phyloP scores from a whole-genome alignment of 2,797 vertebrate species.

The Ceryle rudis region DNA sequence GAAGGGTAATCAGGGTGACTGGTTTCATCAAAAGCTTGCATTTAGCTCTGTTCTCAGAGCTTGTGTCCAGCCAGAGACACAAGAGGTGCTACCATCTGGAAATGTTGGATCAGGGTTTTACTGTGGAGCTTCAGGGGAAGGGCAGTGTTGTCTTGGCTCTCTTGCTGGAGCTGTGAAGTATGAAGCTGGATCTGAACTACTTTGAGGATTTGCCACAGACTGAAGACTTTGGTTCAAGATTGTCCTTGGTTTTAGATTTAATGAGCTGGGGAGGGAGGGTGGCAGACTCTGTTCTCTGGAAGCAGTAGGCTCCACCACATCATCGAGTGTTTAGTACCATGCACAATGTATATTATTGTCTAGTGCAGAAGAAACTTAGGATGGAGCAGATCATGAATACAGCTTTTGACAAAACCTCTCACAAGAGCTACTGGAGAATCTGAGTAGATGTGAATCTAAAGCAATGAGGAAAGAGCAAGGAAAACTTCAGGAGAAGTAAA shows the following conservation, averaged over 20 bases:
- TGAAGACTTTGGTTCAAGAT: background rate
- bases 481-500: background rate
- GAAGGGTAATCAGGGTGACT: background rate
- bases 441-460: background rate
- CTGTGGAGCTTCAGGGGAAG: background rate
- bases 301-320: background rate
- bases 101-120: background rate
- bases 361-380: background rate
- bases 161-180: constrained; percentile 21
- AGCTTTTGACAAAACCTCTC: background rate
- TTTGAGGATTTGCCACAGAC: background rate
- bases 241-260: constrained; percentile 26
- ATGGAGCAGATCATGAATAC: background rate
- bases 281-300: background rate
- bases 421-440: background rate
- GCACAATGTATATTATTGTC: background rate
- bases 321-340: background rate
- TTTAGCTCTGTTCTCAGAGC: background rate
- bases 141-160: constrained; percentile 21
- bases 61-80: background rate
- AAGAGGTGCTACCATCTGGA: constrained; percentile 30
- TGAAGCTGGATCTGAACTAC: constrained; percentile 13
- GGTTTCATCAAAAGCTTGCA: background rate
- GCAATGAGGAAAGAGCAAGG: background rate
- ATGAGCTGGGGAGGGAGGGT: background rate